Evolutionary conservation across 1,140 invertebrate genomes (phyloP).

Genomic region (Mylabris phalerata): DNA sequence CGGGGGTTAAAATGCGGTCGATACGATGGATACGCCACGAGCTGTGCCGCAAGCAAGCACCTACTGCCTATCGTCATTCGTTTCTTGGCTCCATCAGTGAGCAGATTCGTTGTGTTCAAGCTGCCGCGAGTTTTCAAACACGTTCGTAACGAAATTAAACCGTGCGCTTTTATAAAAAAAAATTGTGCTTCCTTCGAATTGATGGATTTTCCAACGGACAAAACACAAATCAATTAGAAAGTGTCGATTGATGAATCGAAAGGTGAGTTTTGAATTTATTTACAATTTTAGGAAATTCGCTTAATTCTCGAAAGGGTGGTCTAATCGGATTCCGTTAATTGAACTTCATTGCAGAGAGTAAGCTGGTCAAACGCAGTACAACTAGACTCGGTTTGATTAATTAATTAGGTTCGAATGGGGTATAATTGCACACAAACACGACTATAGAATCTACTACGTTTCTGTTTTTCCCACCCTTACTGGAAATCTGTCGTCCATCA

Average conservation of each 20-base stretch:
- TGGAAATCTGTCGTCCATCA: too few species aligned
- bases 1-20: conserved; percentile 13
- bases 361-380: conserved; percentile 18
- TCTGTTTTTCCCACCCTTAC: too few species aligned
- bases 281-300: too few species aligned
- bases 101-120: background rate
- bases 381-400: conserved; percentile 20
- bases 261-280: too few species aligned
- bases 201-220: too few species aligned
- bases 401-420: conserved; percentile 17
- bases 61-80: conserved; percentile 10
- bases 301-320: conserved; percentile 2
- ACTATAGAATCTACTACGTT: too few species aligned
- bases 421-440: background rate
- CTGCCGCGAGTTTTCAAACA: too few species aligned
- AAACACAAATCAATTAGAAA: too few species aligned
- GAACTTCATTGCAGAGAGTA: conserved; percentile 15
- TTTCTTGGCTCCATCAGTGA: conserved; percentile 9
- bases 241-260: too few species aligned
- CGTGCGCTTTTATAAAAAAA: too few species aligned
- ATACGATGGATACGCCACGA: conserved; percentile 13
- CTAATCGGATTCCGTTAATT: conserved; percentile 21
- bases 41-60: conserved; percentile 13
- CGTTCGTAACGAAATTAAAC: too few species aligned
- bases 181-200: too few species aligned